Base-by-base conservation (phyloP, 2,113 vertebrate genomes). In the Sorex araneus region DNA sequence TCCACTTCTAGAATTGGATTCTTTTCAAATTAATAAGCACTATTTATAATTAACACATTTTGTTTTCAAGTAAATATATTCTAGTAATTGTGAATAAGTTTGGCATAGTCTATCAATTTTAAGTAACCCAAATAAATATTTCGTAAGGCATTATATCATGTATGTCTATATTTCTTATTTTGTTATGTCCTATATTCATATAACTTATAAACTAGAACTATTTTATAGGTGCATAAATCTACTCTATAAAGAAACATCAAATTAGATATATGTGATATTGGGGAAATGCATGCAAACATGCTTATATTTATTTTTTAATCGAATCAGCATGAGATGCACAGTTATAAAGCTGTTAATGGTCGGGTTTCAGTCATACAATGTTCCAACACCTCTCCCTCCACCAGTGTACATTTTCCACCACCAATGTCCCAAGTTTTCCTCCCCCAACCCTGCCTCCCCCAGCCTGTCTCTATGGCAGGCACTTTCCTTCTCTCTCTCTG, bases 131-230 rank as follows among this genome's bases (percentile, higher is more conserved):
- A 32, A 70, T 32, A 70, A 70, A 34, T 34, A 34, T 30, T 34
- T 70, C 32, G n/a, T n/a, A 34, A 32, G 67, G n/a, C 32, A 70
- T 32, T 78, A 71, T 76, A 30, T 73, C 80, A 30, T 87, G 27
- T 80, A 40, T 40, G 40, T 40, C 43, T 45, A 63, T n/a, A 85
- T 60, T 79, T 74, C 64, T 45, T 82, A 16, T 85, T 27, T 89
- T 83, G 43, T 36, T 36, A 73, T 86, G 11, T 82, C 86, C 30
- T 86, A 63, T 0, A 43, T 79, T 84, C 67, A 54, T 64, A 45
- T 75, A 23, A 80, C 80, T 87, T 87, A 0, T 76, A 90, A 95
- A 47, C 11, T 67, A 57, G 45, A 81, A 90, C 30, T 71, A 36
- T 50, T 71, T 70, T 78, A 76, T 47, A 32, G 71, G 32, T 34